Conservation (phyloP, 2,797 vertebrate species). For the Amazonetta brasiliensis region DNA sequence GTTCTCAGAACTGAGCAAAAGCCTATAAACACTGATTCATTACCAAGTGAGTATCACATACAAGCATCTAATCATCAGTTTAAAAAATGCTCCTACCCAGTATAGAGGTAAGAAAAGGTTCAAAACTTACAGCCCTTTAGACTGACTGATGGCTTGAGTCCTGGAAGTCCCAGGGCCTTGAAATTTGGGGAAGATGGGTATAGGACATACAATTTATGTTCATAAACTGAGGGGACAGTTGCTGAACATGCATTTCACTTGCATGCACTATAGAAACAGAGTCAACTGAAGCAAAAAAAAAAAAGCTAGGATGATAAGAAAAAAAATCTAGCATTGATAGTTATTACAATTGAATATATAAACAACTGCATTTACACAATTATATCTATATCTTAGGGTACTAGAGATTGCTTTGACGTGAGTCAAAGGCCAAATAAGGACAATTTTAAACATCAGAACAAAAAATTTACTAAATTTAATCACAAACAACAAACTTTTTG, state of each 20-base stretch:
- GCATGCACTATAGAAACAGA: neutral
- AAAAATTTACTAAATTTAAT: neutral
- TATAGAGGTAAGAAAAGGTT: neutral
- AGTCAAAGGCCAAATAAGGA: neutral
- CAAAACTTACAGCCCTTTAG: neutral
- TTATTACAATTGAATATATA: neutral
- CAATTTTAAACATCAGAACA: neutral
- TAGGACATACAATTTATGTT: neutral
- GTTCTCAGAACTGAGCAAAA: neutral
- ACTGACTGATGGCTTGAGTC: neutral
- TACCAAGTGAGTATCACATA: neutral
- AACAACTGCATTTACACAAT: neutral
- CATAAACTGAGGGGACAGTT: neutral
- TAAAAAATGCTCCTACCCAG: neutral
- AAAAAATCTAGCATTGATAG: neutral
- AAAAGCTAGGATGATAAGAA: neutral
- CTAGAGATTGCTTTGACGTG: neutral
- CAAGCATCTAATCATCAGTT: neutral
- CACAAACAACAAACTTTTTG: neutral
- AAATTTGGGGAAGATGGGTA: neutral
- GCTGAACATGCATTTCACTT: neutral
- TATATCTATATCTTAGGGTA: neutral
- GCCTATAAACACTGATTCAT: neutral
- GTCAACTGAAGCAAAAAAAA: neutral
- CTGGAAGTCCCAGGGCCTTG: neutral